Evolutionary conservation across 2,113 vertebrate species (phyloP), one percentile per base, ranked within the genome.

Genomic region (Etia nguti): DNA sequence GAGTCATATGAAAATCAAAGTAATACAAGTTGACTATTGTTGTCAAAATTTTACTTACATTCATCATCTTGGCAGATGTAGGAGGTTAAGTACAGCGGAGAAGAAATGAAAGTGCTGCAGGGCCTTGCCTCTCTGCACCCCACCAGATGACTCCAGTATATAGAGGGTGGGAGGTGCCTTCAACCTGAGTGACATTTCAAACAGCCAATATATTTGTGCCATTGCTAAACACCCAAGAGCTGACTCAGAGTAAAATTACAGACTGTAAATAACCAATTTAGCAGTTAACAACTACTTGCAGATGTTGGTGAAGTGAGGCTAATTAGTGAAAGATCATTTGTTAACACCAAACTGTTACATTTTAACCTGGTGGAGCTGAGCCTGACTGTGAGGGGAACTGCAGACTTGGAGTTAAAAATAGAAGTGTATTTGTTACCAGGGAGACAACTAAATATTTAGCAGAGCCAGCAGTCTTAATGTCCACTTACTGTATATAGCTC

Each of bases 381-480:
- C 48, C 59, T 85, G 86, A 26, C 79, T 84, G 88, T 2, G 18
- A 84, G 87, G 56, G 20, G 43, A 26, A 80, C 43, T 60, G 48
- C 48, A 81, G 81, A 86, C 85, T 11, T 29, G 7, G 10, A 6
- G 85, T 82, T 81, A 22, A 43, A 91, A 91, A 95, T 92, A 94
- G 93, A 91, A 92, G 86, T 83, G 68, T 31, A 86, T 90, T 88
- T 89, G 95, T 94, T 92, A 60, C 90, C 90, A 84, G 22, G 92
- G 94, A 90, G 93, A 94, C 87, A 16, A 4, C 84, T 70, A 94
- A 95, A 95, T 95, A 95, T 94, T 95, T 95, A 77, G 87, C 68
- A 31, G 43, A 79, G 90, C 68, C 36, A 18, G n/a, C 16, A 7
- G 88, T 29, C 73, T 46, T 83, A 82, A 77, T 88, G 83, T 10